Evolutionary conservation across 2,888 invertebrate genomes (phyloP), one percentile per base, ranked within the genome.

Genomic region (Caenorhabditis angaria): DNA sequence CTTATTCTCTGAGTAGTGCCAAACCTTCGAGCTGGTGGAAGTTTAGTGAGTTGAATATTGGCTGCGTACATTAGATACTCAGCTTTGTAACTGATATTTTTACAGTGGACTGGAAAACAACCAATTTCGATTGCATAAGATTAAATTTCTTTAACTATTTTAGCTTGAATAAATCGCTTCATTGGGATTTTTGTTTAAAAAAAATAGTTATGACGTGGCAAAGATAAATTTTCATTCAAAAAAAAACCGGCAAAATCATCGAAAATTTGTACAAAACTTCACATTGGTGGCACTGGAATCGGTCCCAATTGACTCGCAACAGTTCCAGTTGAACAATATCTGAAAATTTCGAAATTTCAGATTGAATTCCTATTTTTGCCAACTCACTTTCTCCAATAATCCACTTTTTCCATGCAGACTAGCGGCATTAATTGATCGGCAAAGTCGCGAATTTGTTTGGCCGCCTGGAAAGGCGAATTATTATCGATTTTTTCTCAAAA

Each of bases 351-450:
- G 18, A 22, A 50, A 6, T 20, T 50, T 3, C n/a, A 50, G 22
- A 24, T 18, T 2, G 12, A 20, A n/a, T 22, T 48, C 18, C n/a
- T 4, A 48, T 10, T 20, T 27, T 8, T 18, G 27, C 25, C 8
- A 1, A 8, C 28, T 54, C 24, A 56, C 57, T 78, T 79, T 65
- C 65, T 63, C 75, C 78, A 82, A 55, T 82, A 80, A 22, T 82
- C 82, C 1, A 82, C 71, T 57, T 82, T 82, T 50, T 80, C 71
- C 82, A 82, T 76, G 22, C 69, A 58, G 4, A 80, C 78, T 8
- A 82, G 63, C 3, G 82, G 82, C 47, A 67, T 63, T 4, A 82
- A 65, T 22, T 82, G 78, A 61, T 78, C 77, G 24, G 78, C 70
- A 41, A 82, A 82, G 6, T 78, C 75, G 2, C 78, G 69, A 2